Conservation (phyloP, 2,888 invertebrate genomes). For the Micoletzkya japonica region DNA sequence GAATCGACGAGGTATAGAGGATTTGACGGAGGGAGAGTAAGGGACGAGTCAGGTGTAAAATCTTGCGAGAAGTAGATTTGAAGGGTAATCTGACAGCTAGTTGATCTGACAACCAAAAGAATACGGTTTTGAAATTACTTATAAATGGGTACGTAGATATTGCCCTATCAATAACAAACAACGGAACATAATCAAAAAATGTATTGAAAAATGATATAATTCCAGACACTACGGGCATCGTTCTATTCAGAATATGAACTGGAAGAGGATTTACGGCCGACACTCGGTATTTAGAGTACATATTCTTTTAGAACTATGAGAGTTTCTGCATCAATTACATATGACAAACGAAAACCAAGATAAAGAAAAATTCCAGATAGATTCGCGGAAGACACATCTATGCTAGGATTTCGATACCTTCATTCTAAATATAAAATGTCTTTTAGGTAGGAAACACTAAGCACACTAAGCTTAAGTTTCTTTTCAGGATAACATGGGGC, state of each 20-base stretch:
- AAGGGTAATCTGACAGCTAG: too few species aligned
- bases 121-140: too few species aligned
- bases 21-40: too few species aligned
- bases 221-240: slow-evolving; percentile 1
- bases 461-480: neutral
- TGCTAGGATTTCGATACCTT: slow-evolving; percentile 55
- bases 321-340: neutral
- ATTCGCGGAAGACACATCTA: slow-evolving; percentile 56
- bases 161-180: neutral
- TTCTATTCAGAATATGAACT: slow-evolving; percentile 20
- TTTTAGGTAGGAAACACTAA: slow-evolving; percentile 39
- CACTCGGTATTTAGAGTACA: slow-evolving; percentile 7
- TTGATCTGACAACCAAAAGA: too few species aligned
- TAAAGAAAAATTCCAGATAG: slow-evolving; percentile 28
- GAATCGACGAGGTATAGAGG: slow-evolving; percentile 6
- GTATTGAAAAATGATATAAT: too few species aligned
- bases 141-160: neutral
- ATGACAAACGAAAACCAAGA: too few species aligned
- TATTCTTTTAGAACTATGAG: neutral
- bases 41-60: too few species aligned
- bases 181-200: neutral
- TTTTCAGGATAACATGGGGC: slow-evolving; percentile 54
- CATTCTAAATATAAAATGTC: slow-evolving; percentile 55
- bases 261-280: slow-evolving; percentile 19
- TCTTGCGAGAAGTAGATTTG: neutral